Percentiles rank a stretch among this genome's conserved stretches.
Conservation (phyloP, 2,797 vertebrate species). For the Ptychadena robeensis region DNA sequence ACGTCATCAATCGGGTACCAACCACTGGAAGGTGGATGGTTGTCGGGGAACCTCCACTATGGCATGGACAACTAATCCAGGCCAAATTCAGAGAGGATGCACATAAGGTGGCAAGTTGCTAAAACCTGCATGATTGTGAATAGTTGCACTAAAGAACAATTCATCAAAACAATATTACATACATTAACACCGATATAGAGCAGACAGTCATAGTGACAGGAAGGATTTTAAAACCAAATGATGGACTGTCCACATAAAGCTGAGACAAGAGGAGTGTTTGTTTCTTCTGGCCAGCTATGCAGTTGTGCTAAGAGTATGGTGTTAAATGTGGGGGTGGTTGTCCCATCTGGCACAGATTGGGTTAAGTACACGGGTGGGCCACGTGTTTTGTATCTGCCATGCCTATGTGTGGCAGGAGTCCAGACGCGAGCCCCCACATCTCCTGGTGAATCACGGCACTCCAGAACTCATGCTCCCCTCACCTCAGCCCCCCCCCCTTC, state of each 20-base stretch:
- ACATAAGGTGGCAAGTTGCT: not conserved
- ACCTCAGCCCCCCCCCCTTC: no score
- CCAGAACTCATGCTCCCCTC: constrained; percentile 61
- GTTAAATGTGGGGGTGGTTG: not conserved
- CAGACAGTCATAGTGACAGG: no score
- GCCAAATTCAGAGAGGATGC: no score
- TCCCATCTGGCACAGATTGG: not conserved
- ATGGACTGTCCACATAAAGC: no score
- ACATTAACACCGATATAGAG: not conserved
- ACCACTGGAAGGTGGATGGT: not conserved
- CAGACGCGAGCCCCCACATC: constrained; percentile 58
- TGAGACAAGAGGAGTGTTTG: no score
- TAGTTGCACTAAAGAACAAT: no score
- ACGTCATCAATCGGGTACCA: no score
- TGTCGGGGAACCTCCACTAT: not conserved
- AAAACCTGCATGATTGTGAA: no score
- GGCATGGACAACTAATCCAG: no score
- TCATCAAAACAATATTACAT: not conserved
- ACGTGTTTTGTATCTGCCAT: constrained; percentile 61
- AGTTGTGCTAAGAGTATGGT: not conserved
- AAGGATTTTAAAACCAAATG: no score
- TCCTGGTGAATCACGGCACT: constrained; percentile 52
- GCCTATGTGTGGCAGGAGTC: constrained; percentile 71
- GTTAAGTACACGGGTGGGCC: constrained; percentile 58
- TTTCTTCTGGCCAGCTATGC: not conserved